A percentile compares a stretch with the other conserved stretches of the same genome.
phyloP scores from a whole-genome alignment of 2,113 vertebrate species.

The Cebidichthys violaceus region DNA sequence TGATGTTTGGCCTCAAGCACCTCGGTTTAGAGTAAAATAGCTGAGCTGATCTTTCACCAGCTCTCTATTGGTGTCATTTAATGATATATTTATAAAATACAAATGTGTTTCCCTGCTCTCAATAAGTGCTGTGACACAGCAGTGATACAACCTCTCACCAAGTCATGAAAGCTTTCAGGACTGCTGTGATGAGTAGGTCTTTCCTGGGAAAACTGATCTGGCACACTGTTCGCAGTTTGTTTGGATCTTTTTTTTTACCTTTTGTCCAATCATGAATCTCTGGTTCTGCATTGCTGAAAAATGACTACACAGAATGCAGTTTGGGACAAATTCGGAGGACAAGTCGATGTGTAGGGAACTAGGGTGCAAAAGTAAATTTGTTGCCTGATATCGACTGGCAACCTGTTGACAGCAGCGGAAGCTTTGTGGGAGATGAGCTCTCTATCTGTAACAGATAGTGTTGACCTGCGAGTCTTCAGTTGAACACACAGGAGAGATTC shows the following conservation, averaged over 20 bases:
- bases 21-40: slow-evolving; percentile 10
- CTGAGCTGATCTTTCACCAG: slow-evolving; percentile 16
- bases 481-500: slow-evolving; percentile 51
- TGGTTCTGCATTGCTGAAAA: slow-evolving; percentile 23
- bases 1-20: slow-evolving; percentile 18
- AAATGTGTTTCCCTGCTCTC: not conserved
- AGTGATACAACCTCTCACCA: not conserved
- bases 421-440: slow-evolving; percentile 61
- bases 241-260: not conserved
- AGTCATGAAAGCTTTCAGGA: not conserved
- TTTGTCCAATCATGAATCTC: slow-evolving; percentile 6
- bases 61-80: not conserved
- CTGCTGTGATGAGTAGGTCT: not conserved
- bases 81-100: not conserved
- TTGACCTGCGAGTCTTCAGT: slow-evolving; percentile 55
- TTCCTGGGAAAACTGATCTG: slow-evolving; percentile 8
- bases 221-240: not conserved
- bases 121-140: not conserved
- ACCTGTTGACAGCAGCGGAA: slow-evolving; percentile 56
- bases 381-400: slow-evolving; percentile 33
- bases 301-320: not conserved
- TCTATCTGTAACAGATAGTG: slow-evolving; percentile 44
- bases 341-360: slow-evolving; percentile 9
- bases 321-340: not conserved
- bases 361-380: slow-evolving; percentile 48